Evolutionary conservation across 2,113 vertebrate genomes (phyloP).

Genomic region (Isurus oxyrinchus): DNA sequence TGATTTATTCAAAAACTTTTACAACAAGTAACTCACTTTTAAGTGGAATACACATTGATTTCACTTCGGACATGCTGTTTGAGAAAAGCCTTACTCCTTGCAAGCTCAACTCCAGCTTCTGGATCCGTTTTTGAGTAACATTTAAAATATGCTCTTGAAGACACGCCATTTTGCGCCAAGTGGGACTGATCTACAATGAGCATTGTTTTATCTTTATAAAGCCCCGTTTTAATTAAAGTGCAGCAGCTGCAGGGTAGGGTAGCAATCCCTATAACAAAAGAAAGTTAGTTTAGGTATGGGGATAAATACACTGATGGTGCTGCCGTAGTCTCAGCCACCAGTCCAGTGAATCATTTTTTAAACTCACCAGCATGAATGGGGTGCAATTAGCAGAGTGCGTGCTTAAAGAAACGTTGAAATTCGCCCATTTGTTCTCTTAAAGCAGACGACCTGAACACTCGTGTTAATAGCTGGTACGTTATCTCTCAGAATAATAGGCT

Average conservation of each 20-base stretch:
- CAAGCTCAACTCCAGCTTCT: not conserved
- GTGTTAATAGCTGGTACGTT: no score
- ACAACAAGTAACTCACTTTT: not conserved
- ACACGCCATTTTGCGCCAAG: not conserved
- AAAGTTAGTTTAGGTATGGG: not conserved
- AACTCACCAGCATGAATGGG: not conserved
- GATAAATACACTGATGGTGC: not conserved
- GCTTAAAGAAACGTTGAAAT: not conserved
- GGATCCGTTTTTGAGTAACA: not conserved
- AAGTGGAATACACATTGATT: not conserved
- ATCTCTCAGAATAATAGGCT: no score
- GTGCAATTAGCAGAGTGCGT: not conserved
- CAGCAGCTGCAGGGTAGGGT: not conserved
- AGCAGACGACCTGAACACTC: not conserved
- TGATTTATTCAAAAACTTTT: not conserved
- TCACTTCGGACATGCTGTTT: not conserved
- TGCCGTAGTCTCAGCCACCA: not conserved
- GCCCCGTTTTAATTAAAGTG: not conserved
- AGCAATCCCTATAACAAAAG: not conserved
- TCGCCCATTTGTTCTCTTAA: not conserved
- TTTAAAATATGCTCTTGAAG: not conserved
- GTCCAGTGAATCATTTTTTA: not conserved
- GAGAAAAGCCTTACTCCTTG: not conserved
- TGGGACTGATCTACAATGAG: not conserved
- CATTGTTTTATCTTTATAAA: not conserved